Percentiles rank a stretch among this genome's conserved stretches.
phyloP scores from a whole-genome alignment of 2,888 invertebrate species.

The Augochlorella aurata region DNA sequence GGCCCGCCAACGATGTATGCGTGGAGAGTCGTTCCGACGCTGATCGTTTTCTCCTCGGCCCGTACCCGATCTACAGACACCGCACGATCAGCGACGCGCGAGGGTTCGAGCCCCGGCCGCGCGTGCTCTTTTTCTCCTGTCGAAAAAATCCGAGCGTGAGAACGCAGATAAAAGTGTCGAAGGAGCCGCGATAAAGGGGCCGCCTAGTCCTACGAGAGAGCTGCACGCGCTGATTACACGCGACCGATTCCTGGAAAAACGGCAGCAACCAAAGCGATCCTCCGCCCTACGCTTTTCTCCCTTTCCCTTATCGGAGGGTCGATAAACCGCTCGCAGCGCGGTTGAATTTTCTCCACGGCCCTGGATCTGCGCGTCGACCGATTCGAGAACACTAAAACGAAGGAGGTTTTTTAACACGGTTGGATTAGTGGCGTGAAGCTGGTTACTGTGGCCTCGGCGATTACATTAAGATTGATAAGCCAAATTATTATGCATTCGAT shows the following conservation, averaged over 20 bases:
- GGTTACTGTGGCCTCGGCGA: no score
- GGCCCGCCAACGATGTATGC: conserved; percentile 29
- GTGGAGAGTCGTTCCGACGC: conserved; percentile 35
- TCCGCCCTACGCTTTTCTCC: neutral
- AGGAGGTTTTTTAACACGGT: no score
- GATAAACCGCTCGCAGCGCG: neutral
- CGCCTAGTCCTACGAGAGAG: conserved; percentile 35
- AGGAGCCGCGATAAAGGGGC: conserved; percentile 61
- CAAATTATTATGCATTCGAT: no score
- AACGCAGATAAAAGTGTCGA: conserved; percentile 64
- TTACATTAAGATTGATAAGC: no score
- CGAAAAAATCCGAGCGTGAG: conserved; percentile 64
- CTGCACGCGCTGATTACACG: conserved; percentile 50
- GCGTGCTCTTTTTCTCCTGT: conserved; percentile 29
- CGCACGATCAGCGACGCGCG: conserved; percentile 41
- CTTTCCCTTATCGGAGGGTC: neutral
- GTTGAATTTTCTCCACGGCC: neutral
- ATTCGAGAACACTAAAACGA: no score
- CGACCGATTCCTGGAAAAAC: conserved; percentile 26
- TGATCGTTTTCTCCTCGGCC: conserved; percentile 34
- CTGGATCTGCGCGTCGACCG: neutral
- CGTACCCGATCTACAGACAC: conserved; percentile 25
- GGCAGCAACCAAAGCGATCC: neutral
- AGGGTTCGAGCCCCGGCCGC: conserved; percentile 36
- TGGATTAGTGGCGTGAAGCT: no score